Base-by-base conservation (phyloP, 2,113 vertebrate genomes). In the Channa argus region DNA sequence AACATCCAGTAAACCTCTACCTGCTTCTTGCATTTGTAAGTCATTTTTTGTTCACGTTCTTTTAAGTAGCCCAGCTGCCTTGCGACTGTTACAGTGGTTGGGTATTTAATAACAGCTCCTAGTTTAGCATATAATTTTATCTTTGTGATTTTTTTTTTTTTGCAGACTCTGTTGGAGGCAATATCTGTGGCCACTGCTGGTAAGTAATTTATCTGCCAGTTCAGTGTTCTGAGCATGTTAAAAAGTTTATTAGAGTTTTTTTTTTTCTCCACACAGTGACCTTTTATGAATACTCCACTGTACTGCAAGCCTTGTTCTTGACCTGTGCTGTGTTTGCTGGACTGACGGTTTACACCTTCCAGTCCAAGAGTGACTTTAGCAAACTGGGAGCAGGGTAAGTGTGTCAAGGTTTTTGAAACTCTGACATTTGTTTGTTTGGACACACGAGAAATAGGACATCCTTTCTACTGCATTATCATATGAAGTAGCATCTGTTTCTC, bases 311-410 rank as follows among this genome's bases (percentile, higher is more conserved):
- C 39, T 95, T 98, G 86, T 84, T 95, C 79, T 92, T 99, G 67
- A 98, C 97, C 14, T 92, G 95, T 24, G 93, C 96, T 43, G 97
- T 98, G 52, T 99, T 99, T 84, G 80, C 95, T 77, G 96, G 93
- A 24, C 92, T 99, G 75, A 99, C 97, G 38, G 78, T 86, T 3
- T 99, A 95, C 84, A 98, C 97, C 41, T 95, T 97, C 70, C 98
- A 99, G 84, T 97, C 96, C 53, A 98, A 97, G 89, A 96, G 94
- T 85, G 98, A 99, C 88, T 98, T 99, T 93, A 98, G 95, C 93
- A 97, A 93, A 89, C 86, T 96, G 82, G 98, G 97, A 92, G 96
- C 96, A 46, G 94, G 96, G 98, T 99, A 93, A 83, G 94, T 80
- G 11, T 24, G 11, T 33, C 38, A 38, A 43, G 6, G 9, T 5